Conservation (phyloP, 2,113 vertebrate genomes). For the Sturnira hondurensis region DNA sequence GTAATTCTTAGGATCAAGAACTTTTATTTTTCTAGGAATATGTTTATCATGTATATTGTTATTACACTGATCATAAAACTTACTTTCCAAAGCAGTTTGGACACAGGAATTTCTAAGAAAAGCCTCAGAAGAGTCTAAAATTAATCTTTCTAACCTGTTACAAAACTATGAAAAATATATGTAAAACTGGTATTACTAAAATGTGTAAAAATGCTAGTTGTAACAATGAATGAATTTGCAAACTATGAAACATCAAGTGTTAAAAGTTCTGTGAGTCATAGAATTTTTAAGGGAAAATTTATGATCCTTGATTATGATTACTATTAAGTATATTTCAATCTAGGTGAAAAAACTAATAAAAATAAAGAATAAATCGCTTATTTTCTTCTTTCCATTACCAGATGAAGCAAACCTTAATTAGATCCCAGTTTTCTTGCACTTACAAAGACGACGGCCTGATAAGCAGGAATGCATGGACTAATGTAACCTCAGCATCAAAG, state of each 20-base stretch:
- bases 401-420: conserved; percentile 83
- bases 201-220: not conserved
- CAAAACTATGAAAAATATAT: not conserved
- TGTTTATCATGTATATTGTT: not conserved
- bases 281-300: not conserved
- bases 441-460: conserved; percentile 83
- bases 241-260: not conserved
- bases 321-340: not conserved
- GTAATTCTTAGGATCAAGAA: not conserved
- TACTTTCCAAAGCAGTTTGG: not conserved
- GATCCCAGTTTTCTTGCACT: conserved; percentile 96
- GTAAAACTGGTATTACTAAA: not conserved
- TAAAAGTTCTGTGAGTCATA: not conserved
- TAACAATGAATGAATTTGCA: not conserved
- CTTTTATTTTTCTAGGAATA: not conserved
- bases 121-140: not conserved
- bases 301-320: not conserved
- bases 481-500: conserved; percentile 76
- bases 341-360: conserved; percentile 9
- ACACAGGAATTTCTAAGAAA: not conserved
- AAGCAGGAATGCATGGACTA: conserved; percentile 73
- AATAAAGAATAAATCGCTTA: not conserved
- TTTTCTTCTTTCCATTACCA: conserved; percentile 71
- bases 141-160: not conserved
- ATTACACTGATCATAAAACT: conserved; percentile 1